Evolutionary conservation across 2,888 invertebrate species (phyloP).

Genomic region (Drosophila neutralis): DNA sequence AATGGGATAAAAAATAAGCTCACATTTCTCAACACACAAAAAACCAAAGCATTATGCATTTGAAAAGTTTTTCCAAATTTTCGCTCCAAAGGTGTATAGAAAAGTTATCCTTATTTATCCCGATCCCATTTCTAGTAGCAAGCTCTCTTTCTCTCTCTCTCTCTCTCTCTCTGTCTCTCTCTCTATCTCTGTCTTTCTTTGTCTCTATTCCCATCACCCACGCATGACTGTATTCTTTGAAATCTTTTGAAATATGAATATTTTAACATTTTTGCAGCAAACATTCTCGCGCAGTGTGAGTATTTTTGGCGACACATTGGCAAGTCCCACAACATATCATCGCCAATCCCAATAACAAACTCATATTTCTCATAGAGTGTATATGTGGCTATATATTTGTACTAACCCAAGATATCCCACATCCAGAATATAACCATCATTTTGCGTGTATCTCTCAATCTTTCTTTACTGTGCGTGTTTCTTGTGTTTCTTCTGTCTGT

Average conservation of each 20-base stretch:
- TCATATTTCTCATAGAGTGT: conserved; percentile 1
- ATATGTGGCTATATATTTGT: background rate
- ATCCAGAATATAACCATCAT: background rate
- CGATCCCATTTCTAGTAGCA: conserved; percentile 2
- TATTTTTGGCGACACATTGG: conserved; percentile 53
- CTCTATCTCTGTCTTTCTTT: background rate
- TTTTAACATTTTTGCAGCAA: conserved; percentile 78
- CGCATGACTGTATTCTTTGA: conserved; percentile 38
- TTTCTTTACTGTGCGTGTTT: conserved; percentile 7
- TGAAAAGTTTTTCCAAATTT: background rate
- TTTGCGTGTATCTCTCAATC: background rate
- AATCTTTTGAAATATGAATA: conserved; percentile 52
- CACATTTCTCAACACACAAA: background rate
- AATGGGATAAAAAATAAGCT: background rate
- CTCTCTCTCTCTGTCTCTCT: background rate
- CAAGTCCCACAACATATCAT: conserved; percentile 4
- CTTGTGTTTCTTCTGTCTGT: conserved; percentile 23
- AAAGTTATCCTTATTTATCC: background rate
- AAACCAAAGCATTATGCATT: background rate
- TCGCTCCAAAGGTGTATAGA: background rate
- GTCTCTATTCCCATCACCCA: conserved; percentile 11
- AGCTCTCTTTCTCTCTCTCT: background rate
- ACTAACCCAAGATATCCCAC: conserved; percentile 11
- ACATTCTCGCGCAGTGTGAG: conserved; percentile 76
- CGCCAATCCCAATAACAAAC: background rate